Percentiles rank a stretch among this genome's conserved stretches.
Evolutionary conservation across 2,888 invertebrate genomes (phyloP).

Genomic region (Hartigia nigra): DNA sequence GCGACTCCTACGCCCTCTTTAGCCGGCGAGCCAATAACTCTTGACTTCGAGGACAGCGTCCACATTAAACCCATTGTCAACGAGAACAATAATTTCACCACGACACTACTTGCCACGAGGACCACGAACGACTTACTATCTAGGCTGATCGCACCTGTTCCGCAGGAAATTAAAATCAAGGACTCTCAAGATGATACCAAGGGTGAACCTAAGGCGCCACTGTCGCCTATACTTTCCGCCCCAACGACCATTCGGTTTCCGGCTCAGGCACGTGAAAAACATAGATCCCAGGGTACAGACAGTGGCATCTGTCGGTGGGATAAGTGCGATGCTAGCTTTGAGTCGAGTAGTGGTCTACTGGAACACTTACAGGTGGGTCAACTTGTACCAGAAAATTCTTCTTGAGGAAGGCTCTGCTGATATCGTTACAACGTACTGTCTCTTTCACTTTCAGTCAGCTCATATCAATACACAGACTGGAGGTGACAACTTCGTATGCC

Average conservation of each 20-base stretch:
- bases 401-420: not conserved
- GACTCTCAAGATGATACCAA: conserved; percentile 59
- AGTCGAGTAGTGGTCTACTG: conserved; percentile 82
- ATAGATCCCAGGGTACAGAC: conserved; percentile 64
- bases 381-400: not conserved
- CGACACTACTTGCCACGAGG: conserved; percentile 17
- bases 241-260: conserved; percentile 87
- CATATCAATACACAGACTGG: conserved; percentile 89
- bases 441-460: conserved; percentile 70
- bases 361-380: conserved; percentile 85
- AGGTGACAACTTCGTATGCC: conserved; percentile 86
- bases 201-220: conserved; percentile 51
- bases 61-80: conserved; percentile 48
- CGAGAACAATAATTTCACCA: conserved; percentile 59
- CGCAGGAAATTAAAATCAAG: conserved; percentile 34
- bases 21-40: conserved; percentile 26
- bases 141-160: conserved; percentile 17
- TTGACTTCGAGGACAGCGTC: conserved; percentile 32
- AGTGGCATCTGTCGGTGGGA: conserved; percentile 81
- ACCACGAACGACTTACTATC: conserved; percentile 30
- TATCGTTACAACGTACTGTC: not conserved
- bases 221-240: conserved; percentile 82
- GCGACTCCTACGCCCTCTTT: conserved; percentile 32
- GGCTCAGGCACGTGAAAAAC: conserved; percentile 62
- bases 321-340: conserved; percentile 82